Percentiles rank a stretch among this genome's conserved stretches.
phyloP scores from a whole-genome alignment of 2,113 vertebrate species.

The Perca flavescens region DNA sequence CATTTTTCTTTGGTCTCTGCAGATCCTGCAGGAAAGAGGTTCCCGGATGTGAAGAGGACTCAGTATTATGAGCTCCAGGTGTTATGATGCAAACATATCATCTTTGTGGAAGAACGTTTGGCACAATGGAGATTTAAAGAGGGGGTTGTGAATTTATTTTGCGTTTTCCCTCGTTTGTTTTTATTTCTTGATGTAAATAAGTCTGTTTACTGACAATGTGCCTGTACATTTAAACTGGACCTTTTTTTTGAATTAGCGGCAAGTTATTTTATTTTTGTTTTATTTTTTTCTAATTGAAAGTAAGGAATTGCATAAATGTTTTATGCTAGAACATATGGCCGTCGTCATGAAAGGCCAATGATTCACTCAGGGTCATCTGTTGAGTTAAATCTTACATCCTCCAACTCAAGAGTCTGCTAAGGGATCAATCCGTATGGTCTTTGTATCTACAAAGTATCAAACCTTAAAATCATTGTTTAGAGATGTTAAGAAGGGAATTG shows the following conservation, averaged over 20 bases:
- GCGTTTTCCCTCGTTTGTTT: constrained; percentile 60
- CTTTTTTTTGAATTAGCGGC: constrained; percentile 65
- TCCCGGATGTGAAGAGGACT: constrained; percentile 93
- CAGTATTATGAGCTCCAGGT: constrained; percentile 81
- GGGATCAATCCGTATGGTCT: constrained; percentile 66
- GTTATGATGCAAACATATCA: constrained; percentile 85
- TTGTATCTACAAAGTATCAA: constrained; percentile 56
- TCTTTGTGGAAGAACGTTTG: constrained; percentile 82
- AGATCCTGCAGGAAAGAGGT: constrained; percentile 98
- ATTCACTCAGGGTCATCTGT: constrained; percentile 83
- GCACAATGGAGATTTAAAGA: constrained; percentile 82
- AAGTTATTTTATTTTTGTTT: constrained; percentile 24
- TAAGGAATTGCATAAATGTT: constrained; percentile 67
- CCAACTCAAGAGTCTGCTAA: constrained; percentile 65
- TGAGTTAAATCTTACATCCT: constrained; percentile 70
- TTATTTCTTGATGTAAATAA: constrained; percentile 77
- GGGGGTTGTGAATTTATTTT: constrained; percentile 71
- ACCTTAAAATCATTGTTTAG: constrained; percentile 55
- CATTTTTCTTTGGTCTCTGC: constrained; percentile 62
- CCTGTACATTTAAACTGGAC: constrained; percentile 84
- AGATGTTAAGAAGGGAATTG: constrained; percentile 73
- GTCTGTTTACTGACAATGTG: constrained; percentile 82
- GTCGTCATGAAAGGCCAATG: constrained; percentile 73
- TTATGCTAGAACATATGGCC: constrained; percentile 74
- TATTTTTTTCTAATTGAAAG: constrained; percentile 57